A percentile compares a stretch with the other conserved stretches of the same genome.
phyloP scores from a whole-genome alignment of 2,113 vertebrate genomes.

The Rhynchomys soricoides region DNA sequence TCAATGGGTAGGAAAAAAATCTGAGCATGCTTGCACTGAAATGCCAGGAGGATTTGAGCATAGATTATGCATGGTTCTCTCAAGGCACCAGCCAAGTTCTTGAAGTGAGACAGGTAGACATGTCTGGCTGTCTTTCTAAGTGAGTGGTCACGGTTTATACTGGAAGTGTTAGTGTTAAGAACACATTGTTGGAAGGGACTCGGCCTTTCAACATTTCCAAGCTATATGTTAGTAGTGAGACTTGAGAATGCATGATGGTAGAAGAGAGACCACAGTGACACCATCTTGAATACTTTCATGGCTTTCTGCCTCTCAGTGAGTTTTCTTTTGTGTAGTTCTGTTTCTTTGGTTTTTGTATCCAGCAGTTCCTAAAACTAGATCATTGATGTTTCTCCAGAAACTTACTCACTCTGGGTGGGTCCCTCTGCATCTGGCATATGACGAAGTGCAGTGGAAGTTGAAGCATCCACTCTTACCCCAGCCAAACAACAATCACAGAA shows the following conservation, averaged over 20 bases:
- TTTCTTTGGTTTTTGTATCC: background rate
- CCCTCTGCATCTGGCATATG: background rate
- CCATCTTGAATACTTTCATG: background rate
- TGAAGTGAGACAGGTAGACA: background rate
- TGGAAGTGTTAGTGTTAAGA: background rate
- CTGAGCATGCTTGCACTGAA: background rate
- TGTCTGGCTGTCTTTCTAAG: background rate
- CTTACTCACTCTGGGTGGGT: background rate
- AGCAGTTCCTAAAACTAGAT: background rate
- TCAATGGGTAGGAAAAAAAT: background rate
- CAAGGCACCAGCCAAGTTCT: background rate
- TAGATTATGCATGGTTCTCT: background rate
- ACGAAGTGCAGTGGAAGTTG: background rate
- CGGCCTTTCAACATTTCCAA: background rate
- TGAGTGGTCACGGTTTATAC: background rate
- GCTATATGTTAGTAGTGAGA: background rate
- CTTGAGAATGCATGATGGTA: background rate
- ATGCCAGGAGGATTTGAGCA: background rate
- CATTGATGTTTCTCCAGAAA: background rate
- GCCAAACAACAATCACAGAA: background rate
- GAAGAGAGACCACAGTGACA: background rate
- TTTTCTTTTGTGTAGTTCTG: background rate
- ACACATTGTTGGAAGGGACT: fast-evolving
- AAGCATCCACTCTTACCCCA: background rate
- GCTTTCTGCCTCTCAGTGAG: background rate